These are phyloP conservation scores for Drosophila leontia DNA, from an alignment of 1,140 invertebrate genomes.

Conservation along the genomic window DNA sequence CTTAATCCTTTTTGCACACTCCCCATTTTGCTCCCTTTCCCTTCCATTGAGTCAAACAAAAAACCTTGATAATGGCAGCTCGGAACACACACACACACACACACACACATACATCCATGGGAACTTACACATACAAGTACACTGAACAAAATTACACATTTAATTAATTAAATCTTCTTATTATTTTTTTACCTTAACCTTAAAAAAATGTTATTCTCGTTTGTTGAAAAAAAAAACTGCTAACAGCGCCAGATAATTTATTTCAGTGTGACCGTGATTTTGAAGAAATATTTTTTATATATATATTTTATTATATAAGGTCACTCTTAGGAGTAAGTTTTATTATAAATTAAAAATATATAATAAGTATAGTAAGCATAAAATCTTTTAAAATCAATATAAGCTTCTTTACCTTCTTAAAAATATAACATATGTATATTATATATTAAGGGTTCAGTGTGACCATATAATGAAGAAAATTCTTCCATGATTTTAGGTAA, in stretches of 20 bases:
- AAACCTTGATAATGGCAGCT: constrained; percentile 77
- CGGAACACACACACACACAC: constrained; percentile 23
- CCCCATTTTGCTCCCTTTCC: constrained; percentile 12
- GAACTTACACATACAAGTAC: constrained; percentile 8
- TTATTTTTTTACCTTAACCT: too few relatives aligned
- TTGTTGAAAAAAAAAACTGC: background rate
- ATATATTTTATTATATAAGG: too few relatives aligned
- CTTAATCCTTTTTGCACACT: constrained; percentile 75
- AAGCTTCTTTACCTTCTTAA: background rate
- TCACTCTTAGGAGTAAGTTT: too few relatives aligned
- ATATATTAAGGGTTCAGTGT: too few relatives aligned
- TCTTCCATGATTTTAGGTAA: background rate
- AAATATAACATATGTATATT: background rate
- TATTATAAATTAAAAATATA: too few relatives aligned
- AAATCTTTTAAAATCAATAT: background rate
- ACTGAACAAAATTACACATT: background rate
- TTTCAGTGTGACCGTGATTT: background rate
- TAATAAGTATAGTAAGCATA: too few relatives aligned
- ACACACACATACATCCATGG: background rate
- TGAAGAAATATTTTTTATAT: background rate
- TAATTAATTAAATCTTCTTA: background rate
- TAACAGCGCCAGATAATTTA: accelerated
- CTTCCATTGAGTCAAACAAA: constrained; percentile 59
- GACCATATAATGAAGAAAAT: background rate
- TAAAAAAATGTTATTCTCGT: too few relatives aligned